Evolutionary conservation across 2,888 invertebrate genomes (phyloP), one percentile per base, ranked within the genome.

Genomic region (Lithophane socia): DNA sequence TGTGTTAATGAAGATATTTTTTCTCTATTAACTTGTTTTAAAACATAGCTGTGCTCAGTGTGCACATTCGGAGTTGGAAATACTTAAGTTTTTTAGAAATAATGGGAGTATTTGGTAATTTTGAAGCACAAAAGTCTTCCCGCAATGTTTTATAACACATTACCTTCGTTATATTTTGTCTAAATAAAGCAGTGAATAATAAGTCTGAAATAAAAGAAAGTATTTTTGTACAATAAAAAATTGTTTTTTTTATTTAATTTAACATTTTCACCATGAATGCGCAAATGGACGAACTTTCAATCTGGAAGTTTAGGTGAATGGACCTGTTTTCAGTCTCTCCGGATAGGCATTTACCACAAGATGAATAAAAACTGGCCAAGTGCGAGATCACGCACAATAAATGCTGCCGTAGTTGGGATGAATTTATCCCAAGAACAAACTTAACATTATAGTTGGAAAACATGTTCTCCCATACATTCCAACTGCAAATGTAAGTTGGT

Each of bases 191-290:
- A 78, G 54, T 68, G 44, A 52, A 79, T 47, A 56, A 29, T 4
- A 42, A 74, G 66, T 74, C 66, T 81, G 61, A 75, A 65, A 44
- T 68, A 69, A 75, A 81, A 37, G 0, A 54, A 60, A 69, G 52
- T 65, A 56, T 60, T 64, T 75, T 79, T 75, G n/a, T 65, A 82
- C 24, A 37, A 75, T 75, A 56, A 18, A 54, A 18, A 5, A 37
- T n/a, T 21, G 21, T 67, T 52, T 68, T 52, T 68, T 52, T 52
- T 67, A 21, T 52, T 18, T 24, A n/a, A 60, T 18, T 61, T 9
- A 18, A 18, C 0, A 29, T 37, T 61, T 61, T 24, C 1, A 29
- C 29, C 13, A 61, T 29, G 61, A 18, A 61, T 1, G 18, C 0
- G n/a, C 4, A 18, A 49, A 7, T 49, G 16, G 16, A 3, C 4